Conservation (phyloP, 2,797 vertebrate genomes). For the Orestias chungarensis region DNA sequence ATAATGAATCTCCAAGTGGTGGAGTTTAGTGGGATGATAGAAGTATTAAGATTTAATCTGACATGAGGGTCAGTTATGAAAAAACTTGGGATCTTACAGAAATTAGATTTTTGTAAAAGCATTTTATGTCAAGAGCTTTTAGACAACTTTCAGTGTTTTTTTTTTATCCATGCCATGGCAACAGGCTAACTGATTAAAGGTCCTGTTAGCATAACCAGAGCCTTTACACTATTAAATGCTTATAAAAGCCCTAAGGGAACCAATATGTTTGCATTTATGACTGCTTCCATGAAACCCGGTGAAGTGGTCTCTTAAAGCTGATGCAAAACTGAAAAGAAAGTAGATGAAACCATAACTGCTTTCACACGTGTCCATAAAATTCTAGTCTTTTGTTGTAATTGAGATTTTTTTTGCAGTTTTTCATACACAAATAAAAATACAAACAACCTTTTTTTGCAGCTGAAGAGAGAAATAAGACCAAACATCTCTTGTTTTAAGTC, state of each 20-base stretch:
- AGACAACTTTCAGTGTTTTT: neutral
- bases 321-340: neutral
- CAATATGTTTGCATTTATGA: neutral
- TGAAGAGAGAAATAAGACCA: too few species aligned
- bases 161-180: too few species aligned
- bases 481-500: too few species aligned
- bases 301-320: neutral
- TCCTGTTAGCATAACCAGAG: neutral
- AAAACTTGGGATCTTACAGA: neutral
- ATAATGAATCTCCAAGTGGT: neutral
- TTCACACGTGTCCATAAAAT: too few species aligned
- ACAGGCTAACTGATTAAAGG: too few species aligned
- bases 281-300: neutral
- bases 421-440: too few species aligned
- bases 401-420: too few species aligned
- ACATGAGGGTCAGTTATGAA: neutral
- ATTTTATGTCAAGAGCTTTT: neutral
- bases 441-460: too few species aligned
- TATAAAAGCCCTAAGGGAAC: neutral
- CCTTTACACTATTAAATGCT: neutral
- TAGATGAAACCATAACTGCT: too few species aligned
- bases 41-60: neutral
- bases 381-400: too few species aligned
- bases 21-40: neutral
- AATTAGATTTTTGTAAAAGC: neutral